Conservation (phyloP, 2,113 vertebrate species). For the Ceyx margarethae region DNA sequence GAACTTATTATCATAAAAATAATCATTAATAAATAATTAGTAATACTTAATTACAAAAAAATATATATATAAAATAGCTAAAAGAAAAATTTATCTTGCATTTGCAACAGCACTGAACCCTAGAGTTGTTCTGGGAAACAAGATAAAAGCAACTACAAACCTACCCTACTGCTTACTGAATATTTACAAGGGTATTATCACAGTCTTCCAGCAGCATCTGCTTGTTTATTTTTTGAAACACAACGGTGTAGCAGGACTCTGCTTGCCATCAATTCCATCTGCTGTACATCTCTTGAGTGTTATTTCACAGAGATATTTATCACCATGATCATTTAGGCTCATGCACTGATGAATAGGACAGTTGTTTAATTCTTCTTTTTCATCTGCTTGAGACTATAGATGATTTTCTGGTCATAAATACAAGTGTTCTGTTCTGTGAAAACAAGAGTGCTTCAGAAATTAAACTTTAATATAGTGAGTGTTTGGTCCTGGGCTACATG, state of each 20-base stretch:
- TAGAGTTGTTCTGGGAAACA: background rate
- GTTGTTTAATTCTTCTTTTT: background rate
- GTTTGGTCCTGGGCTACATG: background rate
- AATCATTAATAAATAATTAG: background rate
- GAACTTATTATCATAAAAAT: too few relatives aligned
- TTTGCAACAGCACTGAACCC: background rate
- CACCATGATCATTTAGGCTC: background rate
- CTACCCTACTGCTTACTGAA: background rate
- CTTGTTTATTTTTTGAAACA: constrained; percentile 16
- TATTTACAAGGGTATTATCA: background rate
- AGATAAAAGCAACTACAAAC: background rate
- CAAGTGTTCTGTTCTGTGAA: background rate
- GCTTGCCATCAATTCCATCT: constrained; percentile 43
- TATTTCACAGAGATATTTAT: background rate
- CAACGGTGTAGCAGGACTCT: background rate
- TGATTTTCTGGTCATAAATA: background rate
- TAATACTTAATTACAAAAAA: background rate
- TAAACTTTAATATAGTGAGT: background rate
- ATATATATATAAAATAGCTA: background rate
- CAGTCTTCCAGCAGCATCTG: constrained; percentile 31
- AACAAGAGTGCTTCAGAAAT: background rate
- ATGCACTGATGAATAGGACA: background rate
- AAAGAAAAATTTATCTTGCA: background rate
- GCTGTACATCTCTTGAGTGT: constrained; percentile 7
- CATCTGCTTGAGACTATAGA: background rate